Conservation (phyloP, 2,888 invertebrate species). For the Sphecodes monilicornis region DNA sequence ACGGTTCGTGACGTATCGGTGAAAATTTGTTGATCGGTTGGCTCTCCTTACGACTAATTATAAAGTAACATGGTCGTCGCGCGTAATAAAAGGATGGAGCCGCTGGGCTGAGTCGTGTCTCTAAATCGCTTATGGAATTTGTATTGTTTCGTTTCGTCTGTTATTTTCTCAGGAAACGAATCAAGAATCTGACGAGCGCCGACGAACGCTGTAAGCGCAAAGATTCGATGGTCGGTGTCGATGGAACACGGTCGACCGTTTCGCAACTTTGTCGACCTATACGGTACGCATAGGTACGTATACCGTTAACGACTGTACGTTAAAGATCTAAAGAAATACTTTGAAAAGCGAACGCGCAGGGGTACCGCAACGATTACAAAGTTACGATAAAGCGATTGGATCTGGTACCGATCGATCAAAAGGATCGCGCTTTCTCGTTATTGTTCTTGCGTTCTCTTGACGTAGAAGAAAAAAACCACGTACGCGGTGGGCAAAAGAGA, state of each 20-base stretch:
- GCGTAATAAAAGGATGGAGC: neutral
- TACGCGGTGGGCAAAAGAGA: slow-evolving; percentile 72
- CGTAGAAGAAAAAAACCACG: slow-evolving; percentile 72
- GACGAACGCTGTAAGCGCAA: neutral
- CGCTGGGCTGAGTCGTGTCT: too few relatives aligned
- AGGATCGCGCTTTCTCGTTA: neutral
- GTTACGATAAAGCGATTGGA: neutral
- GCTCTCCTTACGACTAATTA: slow-evolving; percentile 14
- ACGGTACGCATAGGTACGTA: neutral
- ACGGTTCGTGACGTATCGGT: slow-evolving; percentile 67
- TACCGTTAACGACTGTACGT: neutral
- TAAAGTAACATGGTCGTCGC: neutral
- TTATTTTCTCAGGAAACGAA: neutral
- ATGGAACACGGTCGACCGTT: neutral
- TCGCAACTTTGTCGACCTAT: neutral
- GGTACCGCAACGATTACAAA: neutral
- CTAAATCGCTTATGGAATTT: neutral
- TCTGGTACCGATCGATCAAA: neutral
- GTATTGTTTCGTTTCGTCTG: neutral
- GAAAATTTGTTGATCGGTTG: slow-evolving; percentile 28
- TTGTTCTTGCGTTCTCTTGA: slow-evolving; percentile 37
- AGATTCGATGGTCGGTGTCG: neutral
- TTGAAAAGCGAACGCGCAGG: neutral
- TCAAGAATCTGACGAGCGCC: too few relatives aligned
- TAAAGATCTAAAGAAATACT: neutral